Conservation (phyloP, 2,113 vertebrate species). For the Gambusia affinis region DNA sequence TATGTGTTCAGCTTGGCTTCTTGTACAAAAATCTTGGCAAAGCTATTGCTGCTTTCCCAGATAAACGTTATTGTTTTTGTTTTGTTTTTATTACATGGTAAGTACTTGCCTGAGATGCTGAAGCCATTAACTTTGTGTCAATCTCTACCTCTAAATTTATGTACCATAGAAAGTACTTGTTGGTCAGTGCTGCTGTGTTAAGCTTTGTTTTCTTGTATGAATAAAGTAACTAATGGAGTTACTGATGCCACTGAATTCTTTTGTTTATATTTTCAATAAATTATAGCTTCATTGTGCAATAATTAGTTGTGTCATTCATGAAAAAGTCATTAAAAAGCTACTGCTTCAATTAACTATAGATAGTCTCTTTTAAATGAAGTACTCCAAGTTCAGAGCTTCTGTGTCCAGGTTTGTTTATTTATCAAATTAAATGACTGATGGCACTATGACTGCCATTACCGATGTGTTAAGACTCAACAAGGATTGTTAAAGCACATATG, state of each 20-base stretch:
- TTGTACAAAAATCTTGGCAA: neutral
- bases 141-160: neutral
- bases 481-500: too few species aligned
- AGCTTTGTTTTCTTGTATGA: neutral
- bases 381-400: neutral
- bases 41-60: neutral
- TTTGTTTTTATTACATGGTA: neutral
- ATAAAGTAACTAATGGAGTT: too few species aligned
- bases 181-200: too few species aligned
- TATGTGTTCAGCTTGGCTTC: neutral
- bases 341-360: neutral
- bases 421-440: neutral
- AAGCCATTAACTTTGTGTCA: neutral
- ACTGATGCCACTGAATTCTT: too few species aligned
- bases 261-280: neutral
- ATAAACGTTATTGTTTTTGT: neutral
- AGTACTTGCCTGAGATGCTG: neutral
- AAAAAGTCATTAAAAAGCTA: neutral
- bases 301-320: neutral
- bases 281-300: neutral
- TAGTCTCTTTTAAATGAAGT: neutral
- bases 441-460: neutral
- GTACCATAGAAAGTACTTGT: too few species aligned
- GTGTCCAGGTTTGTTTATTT: neutral
- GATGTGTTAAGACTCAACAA: too few species aligned